Evolutionary conservation across 2,797 vertebrate species (phyloP).

Genomic region (Serranus cabrilla): DNA sequence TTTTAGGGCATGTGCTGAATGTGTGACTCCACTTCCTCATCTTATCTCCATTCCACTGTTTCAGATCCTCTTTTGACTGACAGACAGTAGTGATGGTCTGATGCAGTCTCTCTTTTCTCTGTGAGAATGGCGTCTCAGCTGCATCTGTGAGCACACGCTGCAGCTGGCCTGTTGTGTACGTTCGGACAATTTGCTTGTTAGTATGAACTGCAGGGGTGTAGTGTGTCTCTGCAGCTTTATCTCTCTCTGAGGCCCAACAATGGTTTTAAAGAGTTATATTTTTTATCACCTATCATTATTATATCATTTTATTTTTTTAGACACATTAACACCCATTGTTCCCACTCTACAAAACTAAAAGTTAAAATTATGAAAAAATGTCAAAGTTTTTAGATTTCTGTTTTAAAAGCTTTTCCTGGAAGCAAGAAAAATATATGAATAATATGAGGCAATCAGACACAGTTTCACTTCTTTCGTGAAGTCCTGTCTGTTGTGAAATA

Average conservation of each 20-base stretch:
- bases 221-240: slow-evolving; percentile 1
- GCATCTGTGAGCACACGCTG: slow-evolving; percentile 18
- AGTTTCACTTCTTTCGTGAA: slow-evolving; percentile 33
- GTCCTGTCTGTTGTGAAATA: background rate
- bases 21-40: slow-evolving; percentile 84
- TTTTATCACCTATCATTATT: background rate
- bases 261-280: background rate
- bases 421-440: background rate
- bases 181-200: slow-evolving; percentile 40
- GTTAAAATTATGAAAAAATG: background rate
- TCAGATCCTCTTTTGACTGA: slow-evolving; percentile 81
- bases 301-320: background rate
- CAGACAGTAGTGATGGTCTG: slow-evolving; percentile 50
- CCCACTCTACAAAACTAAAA: background rate
- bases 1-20: slow-evolving; percentile 79
- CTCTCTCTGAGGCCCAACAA: background rate
- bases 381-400: background rate
- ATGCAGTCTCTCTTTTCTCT: slow-evolving; percentile 37
- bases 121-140: slow-evolving; percentile 31
- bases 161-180: slow-evolving; percentile 43
- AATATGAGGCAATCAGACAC: background rate
- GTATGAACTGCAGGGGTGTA: slow-evolving; percentile 39
- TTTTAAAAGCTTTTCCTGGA: slow-evolving; percentile 3
- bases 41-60: slow-evolving; percentile 57
- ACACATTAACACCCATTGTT: background rate